phyloP scores from a whole-genome alignment of 2,113 vertebrate genomes.

The Perca flavescens region DNA sequence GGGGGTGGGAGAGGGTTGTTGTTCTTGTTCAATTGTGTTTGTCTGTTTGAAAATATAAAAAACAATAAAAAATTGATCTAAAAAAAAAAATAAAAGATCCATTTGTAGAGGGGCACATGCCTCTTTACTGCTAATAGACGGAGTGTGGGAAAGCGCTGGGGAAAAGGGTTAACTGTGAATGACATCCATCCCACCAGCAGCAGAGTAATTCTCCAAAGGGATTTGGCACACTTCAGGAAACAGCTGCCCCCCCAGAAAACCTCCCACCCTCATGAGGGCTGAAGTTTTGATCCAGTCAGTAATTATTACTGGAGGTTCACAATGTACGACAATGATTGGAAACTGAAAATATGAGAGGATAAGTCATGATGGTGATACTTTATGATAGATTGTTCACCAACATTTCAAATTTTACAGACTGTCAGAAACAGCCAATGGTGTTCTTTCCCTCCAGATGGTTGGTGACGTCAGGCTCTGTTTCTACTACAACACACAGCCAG shows the following conservation, averaged over 20 bases:
- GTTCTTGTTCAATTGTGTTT: too few relatives aligned
- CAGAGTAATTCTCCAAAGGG: conserved; percentile 16
- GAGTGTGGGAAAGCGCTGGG: conserved; percentile 8
- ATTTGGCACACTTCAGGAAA: conserved; percentile 46
- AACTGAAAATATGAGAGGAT: neutral
- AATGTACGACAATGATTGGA: neutral
- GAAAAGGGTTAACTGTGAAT: neutral
- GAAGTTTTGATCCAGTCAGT: neutral
- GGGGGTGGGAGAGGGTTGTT: too few relatives aligned
- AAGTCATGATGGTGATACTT: neutral
- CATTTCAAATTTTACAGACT: neutral
- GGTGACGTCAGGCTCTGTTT: neutral
- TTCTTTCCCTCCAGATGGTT: conserved; percentile 8
- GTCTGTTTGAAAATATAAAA: too few relatives aligned
- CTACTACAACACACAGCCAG: conserved; percentile 20
- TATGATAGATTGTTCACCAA: neutral
- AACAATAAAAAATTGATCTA: accelerated
- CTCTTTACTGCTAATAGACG: neutral
- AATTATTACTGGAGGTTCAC: neutral
- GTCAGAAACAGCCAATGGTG: conserved; percentile 8
- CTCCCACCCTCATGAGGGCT: neutral
- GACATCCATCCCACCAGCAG: conserved; percentile 22
- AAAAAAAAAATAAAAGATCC: too few relatives aligned
- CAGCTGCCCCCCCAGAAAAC: neutral
- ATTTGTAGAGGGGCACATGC: neutral